Evolutionary conservation across 64 coral and sea anemone species (phyloP).

Genomic region (Exaiptasia diaphana): DNA sequence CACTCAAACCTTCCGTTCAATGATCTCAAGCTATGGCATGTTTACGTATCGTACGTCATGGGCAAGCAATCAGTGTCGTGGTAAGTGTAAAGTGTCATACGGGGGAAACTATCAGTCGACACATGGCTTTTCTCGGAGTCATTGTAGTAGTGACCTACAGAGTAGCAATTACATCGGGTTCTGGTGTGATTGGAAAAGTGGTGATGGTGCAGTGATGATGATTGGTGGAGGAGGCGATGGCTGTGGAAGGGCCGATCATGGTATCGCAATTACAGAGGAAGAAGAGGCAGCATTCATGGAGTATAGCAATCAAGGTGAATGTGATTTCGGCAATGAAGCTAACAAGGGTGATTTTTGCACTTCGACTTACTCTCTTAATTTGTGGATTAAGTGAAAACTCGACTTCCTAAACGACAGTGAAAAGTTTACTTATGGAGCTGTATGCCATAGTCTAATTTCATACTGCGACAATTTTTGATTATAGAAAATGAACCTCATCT

Average conservation of each 20-base stretch:
- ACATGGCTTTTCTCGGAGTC: neutral
- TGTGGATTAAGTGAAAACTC: slow-evolving; percentile 51
- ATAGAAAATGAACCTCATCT: too few species aligned
- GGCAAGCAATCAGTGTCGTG: slow-evolving; percentile 28
- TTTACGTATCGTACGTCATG: neutral
- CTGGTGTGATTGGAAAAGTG: slow-evolving; percentile 31
- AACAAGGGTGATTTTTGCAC: neutral
- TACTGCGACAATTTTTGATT: too few species aligned
- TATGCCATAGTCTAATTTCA: too few species aligned
- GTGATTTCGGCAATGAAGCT: slow-evolving; percentile 27
- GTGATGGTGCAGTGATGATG: slow-evolving; percentile 60
- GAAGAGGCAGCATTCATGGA: slow-evolving; percentile 10
- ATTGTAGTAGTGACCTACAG: slow-evolving; percentile 38
- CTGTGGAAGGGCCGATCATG: slow-evolving; percentile 58
- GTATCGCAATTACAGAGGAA: slow-evolving; percentile 50
- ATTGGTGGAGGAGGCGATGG: slow-evolving; percentile 55
- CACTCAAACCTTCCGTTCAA: neutral
- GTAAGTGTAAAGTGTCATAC: slow-evolving; percentile 34
- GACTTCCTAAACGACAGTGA: too few species aligned
- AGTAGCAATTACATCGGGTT: slow-evolving; percentile 29
- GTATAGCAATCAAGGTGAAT: neutral
- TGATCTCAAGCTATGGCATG: slow-evolving; percentile 2
- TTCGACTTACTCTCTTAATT: slow-evolving; percentile 46
- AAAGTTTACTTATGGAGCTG: too few species aligned
- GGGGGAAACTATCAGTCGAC: neutral